A percentile compares a stretch with the other conserved stretches of the same genome.
These are phyloP conservation scores for Chromoteleia sp. DNA, from an alignment of 2,888 invertebrate genomes.

Conservation along the genomic window DNA sequence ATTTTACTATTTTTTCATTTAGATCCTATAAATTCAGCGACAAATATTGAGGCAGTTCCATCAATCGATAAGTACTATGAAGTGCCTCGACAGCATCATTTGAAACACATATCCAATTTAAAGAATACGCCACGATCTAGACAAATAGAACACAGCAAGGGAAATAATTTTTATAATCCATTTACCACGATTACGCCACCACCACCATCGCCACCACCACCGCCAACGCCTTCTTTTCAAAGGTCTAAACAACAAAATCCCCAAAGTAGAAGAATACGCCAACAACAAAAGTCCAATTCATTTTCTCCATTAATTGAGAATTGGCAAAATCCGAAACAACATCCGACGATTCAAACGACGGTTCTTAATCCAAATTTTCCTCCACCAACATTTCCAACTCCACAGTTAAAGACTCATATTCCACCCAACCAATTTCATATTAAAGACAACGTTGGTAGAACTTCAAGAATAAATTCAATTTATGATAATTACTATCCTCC, in stretches of 20 bases:
- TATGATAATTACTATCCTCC: not conserved
- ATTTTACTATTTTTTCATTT: not conserved
- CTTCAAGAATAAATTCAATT: conserved; percentile 1
- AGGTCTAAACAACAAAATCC: not conserved
- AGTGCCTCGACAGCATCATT: conserved; percentile 55
- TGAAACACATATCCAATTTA: not conserved
- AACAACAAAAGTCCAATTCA: not conserved
- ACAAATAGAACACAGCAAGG: not conserved
- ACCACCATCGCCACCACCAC: too few relatives aligned
- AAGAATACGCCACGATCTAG: not conserved
- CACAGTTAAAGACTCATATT: not conserved
- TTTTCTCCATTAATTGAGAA: not conserved
- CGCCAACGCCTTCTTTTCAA: too few relatives aligned
- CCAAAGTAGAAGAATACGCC: not conserved
- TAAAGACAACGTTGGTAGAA: conserved; percentile 12
- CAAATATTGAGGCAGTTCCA: conserved; percentile 26
- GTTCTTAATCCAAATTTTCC: not conserved
- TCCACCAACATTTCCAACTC: not conserved
- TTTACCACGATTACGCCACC: conserved; percentile 7
- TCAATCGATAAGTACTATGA: conserved; percentile 53
- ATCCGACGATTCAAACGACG: not conserved
- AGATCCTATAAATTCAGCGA: conserved; percentile 16
- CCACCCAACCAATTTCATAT: not conserved
- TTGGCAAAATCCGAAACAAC: not conserved
- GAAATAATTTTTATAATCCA: not conserved